A percentile compares a stretch with the other conserved stretches of the same genome.
phyloP scores from a whole-genome alignment of 2,888 invertebrate genomes.

The Electrophaes corylata region DNA sequence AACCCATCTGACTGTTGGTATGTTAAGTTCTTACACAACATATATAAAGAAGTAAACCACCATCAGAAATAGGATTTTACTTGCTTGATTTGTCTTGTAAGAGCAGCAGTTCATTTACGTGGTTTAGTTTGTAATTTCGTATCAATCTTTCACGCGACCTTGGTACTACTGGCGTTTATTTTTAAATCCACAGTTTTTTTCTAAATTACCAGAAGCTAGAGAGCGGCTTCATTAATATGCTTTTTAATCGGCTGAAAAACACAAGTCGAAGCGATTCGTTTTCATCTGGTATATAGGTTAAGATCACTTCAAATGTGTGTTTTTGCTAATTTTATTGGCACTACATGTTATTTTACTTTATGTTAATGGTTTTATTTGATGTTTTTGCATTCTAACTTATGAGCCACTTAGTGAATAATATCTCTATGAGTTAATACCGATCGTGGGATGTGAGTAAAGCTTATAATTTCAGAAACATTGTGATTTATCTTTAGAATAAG shows the following conservation, averaged over 20 bases:
- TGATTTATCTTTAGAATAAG: neutral
- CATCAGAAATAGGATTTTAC: neutral
- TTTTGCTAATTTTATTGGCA: neutral
- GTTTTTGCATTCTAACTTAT: neutral
- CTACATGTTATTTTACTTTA: neutral
- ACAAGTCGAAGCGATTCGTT: slow-evolving; percentile 2
- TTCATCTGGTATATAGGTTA: slow-evolving; percentile 13
- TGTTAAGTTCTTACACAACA: neutral
- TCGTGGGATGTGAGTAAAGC: neutral
- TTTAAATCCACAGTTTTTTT: slow-evolving; percentile 17
- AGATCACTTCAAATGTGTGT: slow-evolving; percentile 5
- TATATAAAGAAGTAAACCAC: neutral
- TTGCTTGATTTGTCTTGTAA: neutral
- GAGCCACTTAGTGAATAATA: neutral
- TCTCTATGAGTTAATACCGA: neutral
- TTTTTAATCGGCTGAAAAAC: slow-evolving; percentile 25
- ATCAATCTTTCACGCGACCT: slow-evolving; percentile 24
- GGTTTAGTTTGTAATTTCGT: slow-evolving; percentile 9
- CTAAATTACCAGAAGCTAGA: slow-evolving; percentile 18
- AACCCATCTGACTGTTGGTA: too few species aligned
- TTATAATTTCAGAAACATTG: neutral
- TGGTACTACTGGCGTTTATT: slow-evolving; percentile 26
- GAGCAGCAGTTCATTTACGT: neutral
- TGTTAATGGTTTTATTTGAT: neutral
- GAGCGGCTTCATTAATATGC: slow-evolving; percentile 23